Percentiles rank a stretch among this genome's conserved stretches.
phyloP scores from a whole-genome alignment of 2,888 invertebrate genomes.

The Epistrophe grossulariae region DNA sequence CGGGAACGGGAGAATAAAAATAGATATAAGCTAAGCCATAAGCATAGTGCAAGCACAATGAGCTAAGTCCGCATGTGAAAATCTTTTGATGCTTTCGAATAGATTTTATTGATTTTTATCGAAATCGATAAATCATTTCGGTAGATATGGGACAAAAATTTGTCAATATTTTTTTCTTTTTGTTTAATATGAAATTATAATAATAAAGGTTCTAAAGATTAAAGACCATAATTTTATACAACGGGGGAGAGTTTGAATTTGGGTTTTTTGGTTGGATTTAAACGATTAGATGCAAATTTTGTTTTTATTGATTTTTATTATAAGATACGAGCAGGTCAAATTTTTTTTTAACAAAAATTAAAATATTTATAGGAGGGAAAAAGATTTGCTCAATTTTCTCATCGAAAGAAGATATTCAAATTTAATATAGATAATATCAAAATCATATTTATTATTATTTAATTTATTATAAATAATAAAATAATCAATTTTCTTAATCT shows the following conservation, averaged over 20 bases:
- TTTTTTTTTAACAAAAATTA: background rate
- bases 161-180: slow-evolving; percentile 3
- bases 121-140: slow-evolving; percentile 24
- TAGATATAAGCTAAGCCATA: background rate
- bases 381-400: background rate
- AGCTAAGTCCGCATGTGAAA: background rate
- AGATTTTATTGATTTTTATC: slow-evolving; percentile 32
- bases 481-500: no score
- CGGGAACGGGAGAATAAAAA: background rate
- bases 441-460: no score
- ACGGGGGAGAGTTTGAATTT: background rate
- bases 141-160: slow-evolving; percentile 15
- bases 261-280: background rate
- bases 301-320: background rate
- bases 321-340: background rate
- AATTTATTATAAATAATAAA: no score
- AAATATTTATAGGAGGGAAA: background rate
- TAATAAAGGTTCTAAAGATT: background rate
- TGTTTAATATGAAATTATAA: background rate
- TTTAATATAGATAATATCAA: no score
- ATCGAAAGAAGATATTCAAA: background rate
- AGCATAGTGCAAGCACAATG: background rate
- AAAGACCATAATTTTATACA: no score
- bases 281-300: background rate
- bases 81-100: background rate